Evolutionary conservation across 2,888 invertebrate species (phyloP).

Genomic region (Tachystola acroxantha): DNA sequence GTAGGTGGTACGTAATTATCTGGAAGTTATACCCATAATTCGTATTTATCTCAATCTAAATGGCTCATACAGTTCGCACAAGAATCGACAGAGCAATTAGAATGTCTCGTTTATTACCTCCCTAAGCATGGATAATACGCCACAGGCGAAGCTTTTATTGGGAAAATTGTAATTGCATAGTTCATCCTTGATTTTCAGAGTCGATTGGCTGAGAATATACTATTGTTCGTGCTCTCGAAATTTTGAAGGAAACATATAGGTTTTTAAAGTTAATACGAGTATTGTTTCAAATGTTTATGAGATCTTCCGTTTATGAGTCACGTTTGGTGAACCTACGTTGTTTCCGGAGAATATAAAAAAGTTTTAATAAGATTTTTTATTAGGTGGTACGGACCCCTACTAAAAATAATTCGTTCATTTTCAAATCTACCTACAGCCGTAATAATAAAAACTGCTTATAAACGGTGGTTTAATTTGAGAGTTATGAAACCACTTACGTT

Average conservation of each 20-base stretch:
- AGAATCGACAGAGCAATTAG: conserved; percentile 61
- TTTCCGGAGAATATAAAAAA: conserved; percentile 32
- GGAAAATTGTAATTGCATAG: conserved; percentile 63
- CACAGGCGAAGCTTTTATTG: conserved; percentile 60
- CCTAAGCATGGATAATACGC: conserved; percentile 39
- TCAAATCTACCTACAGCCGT: too few relatives aligned
- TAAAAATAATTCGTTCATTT: too few relatives aligned
- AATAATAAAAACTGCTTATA: too few relatives aligned
- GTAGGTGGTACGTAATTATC: too few relatives aligned
- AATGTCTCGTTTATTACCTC: conserved; percentile 44
- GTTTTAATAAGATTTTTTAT: conserved; percentile 43
- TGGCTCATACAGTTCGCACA: conserved; percentile 44
- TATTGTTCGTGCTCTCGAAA: conserved; percentile 43
- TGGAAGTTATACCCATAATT: conserved; percentile 42
- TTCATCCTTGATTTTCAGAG: conserved; percentile 44
- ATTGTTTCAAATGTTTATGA: conserved; percentile 31
- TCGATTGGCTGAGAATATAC: conserved; percentile 45
- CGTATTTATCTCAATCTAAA: conserved; percentile 63
- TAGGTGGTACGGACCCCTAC: too few relatives aligned
- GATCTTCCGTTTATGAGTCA: conserved; percentile 33
- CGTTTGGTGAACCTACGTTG: conserved; percentile 37
- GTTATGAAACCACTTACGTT: too few relatives aligned
- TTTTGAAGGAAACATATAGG: conserved; percentile 36
- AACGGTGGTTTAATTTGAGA: too few relatives aligned
- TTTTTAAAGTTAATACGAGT: conserved; percentile 33